Conservation (phyloP, 2,797 vertebrate genomes). For the Xiphorhynchus erythropygius region DNA sequence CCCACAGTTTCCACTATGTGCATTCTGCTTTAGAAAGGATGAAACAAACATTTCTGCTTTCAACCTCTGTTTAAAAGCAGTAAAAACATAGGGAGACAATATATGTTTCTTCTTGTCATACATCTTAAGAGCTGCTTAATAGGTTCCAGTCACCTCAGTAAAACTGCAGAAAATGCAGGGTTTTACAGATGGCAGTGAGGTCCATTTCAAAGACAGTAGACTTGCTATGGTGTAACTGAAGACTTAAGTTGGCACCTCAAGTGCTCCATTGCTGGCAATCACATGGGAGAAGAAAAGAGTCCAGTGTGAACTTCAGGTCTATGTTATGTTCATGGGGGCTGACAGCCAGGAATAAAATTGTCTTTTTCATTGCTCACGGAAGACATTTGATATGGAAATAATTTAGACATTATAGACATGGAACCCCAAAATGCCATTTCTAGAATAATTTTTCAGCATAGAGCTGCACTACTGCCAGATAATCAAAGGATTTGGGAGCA, state of each 20-base stretch:
- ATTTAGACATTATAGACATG: neutral
- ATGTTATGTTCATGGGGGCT: neutral
- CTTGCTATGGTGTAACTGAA: neutral
- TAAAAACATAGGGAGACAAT: neutral
- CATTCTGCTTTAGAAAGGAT: neutral
- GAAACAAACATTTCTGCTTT: neutral
- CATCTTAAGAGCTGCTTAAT: neutral
- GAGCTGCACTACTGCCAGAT: neutral
- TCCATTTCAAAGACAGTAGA: neutral
- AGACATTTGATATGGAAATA: slow-evolving; percentile 32
- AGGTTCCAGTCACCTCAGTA: neutral
- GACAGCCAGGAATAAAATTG: neutral
- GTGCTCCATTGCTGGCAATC: neutral
- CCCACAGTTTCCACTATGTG: neutral
- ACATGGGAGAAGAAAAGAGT: neutral
- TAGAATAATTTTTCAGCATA: neutral
- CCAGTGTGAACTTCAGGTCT: neutral
- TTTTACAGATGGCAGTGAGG: neutral
- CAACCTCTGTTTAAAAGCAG: neutral
- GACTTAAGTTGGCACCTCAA: neutral
- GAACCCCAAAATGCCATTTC: neutral
- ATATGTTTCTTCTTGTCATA: neutral
- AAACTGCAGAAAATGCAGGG: neutral
- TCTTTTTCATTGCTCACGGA: neutral
- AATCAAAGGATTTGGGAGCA: neutral